A percentile compares a stretch with the other conserved stretches of the same genome.
Evolutionary conservation across 2,113 vertebrate species (phyloP).

Genomic region (Todiramphus chloris): DNA sequence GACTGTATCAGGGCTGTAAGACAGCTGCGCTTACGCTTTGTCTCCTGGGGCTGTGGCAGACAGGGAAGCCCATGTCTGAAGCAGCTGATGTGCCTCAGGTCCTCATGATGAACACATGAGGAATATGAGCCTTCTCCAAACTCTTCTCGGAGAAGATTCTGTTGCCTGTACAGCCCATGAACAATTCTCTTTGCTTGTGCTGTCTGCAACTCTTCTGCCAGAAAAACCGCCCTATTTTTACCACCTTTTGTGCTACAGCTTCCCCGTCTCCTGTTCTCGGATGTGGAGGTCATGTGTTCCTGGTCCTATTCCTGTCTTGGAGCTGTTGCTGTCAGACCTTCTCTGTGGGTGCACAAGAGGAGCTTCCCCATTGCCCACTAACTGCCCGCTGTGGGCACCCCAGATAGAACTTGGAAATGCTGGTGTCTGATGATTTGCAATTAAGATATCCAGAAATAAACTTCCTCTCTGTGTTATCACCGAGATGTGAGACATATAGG

Average conservation of each 20-base stretch:
- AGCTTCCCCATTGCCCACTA: accelerated
- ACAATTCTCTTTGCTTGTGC: background rate
- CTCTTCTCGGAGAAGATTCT: background rate
- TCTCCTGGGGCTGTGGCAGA: background rate
- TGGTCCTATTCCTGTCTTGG: accelerated
- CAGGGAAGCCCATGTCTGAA: background rate
- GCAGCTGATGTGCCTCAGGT: background rate
- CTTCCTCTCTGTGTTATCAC: background rate
- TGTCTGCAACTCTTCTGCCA: background rate
- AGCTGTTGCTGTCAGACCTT: background rate
- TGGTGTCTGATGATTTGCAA: background rate
- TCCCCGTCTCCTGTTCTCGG: background rate
- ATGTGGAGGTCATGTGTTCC: background rate
- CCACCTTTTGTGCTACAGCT: background rate
- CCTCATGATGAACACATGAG: accelerated
- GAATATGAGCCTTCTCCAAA: background rate
- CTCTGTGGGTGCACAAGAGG: background rate
- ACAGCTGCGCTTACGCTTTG: accelerated
- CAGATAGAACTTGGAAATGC: background rate
- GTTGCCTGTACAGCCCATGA: background rate
- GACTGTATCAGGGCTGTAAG: no score
- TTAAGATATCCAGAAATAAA: background rate
- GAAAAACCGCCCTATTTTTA: background rate
- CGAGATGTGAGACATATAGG: accelerated
- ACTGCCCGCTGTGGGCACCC: background rate